These are phyloP conservation scores for Celastrina argiolus DNA, from an alignment of 2,888 invertebrate genomes.

Conservation along the genomic window DNA sequence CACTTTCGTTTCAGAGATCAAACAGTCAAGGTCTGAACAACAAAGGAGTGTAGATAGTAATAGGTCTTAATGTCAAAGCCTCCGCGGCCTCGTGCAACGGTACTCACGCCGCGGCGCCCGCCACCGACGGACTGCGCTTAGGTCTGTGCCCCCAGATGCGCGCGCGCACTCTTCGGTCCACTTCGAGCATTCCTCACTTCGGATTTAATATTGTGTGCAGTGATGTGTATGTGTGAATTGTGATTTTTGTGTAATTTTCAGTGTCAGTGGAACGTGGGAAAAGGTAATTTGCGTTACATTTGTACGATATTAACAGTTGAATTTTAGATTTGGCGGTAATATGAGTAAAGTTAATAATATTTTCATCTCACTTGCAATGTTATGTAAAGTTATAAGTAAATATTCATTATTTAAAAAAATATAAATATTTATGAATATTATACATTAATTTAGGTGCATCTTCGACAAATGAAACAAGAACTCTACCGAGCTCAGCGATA, in stretches of 20 bases:
- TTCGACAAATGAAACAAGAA: neutral
- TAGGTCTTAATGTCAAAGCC: slow-evolving; percentile 69
- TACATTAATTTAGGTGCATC: neutral
- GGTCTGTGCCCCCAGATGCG: slow-evolving; percentile 70
- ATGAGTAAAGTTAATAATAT: too few relatives aligned
- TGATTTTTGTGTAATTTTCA: slow-evolving; percentile 17
- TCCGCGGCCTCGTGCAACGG: slow-evolving; percentile 57
- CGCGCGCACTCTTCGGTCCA: slow-evolving; percentile 38
- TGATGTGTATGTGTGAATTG: slow-evolving; percentile 14
- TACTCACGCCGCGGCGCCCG: slow-evolving; percentile 51
- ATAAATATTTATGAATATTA: neutral
- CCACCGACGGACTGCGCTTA: slow-evolving; percentile 54
- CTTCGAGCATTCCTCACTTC: slow-evolving; percentile 7
- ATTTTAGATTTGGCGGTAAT: slow-evolving; percentile 6
- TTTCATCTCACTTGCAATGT: too few relatives aligned
- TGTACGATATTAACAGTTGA: slow-evolving; percentile 23
- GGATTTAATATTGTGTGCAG: slow-evolving; percentile 12
- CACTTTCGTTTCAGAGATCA: slow-evolving; percentile 15
- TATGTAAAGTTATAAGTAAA: too few relatives aligned
- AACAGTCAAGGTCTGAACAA: slow-evolving; percentile 29
- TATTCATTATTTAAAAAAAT: too few relatives aligned
- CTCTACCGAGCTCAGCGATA: neutral
- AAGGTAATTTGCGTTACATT: slow-evolving; percentile 47
- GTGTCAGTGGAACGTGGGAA: slow-evolving; percentile 28
- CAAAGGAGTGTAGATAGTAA: slow-evolving; percentile 59